A percentile compares a stretch with the other conserved stretches of the same genome.
Conservation (phyloP, 2,797 vertebrate species). For the Characodon lateralis region DNA sequence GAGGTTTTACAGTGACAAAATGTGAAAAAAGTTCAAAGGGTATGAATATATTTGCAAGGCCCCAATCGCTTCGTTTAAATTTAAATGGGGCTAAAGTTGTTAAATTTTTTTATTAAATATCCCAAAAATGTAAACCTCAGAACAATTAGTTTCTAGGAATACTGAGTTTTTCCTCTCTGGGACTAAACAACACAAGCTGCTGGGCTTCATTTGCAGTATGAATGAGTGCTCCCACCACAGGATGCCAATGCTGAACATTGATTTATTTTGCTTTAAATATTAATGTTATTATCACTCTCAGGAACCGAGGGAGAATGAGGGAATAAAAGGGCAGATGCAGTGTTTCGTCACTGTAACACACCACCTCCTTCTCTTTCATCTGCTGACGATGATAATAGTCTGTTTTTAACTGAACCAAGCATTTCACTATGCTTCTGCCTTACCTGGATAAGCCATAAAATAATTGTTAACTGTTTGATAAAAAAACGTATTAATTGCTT, state of each 20-base stretch:
- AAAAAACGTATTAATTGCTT: constrained; percentile 49
- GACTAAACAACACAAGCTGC: constrained; percentile 71
- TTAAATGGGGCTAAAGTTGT: too few species aligned
- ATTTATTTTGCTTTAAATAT: constrained; percentile 67
- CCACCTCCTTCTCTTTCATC: constrained; percentile 28
- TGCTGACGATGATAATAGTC: constrained; percentile 62
- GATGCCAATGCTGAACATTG: constrained; percentile 62
- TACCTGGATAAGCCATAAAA: constrained; percentile 71
- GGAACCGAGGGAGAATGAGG: constrained; percentile 42
- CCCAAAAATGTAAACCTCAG: not conserved
- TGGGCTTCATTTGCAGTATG: constrained; percentile 53
- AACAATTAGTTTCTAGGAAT: not conserved
- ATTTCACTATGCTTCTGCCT: constrained; percentile 68
- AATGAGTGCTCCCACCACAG: constrained; percentile 52
- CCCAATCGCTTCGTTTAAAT: too few species aligned
- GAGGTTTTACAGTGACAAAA: too few species aligned
- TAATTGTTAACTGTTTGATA: constrained; percentile 65
- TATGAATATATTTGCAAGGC: too few species aligned
- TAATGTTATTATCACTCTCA: constrained; percentile 68
- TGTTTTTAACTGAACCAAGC: constrained; percentile 40
- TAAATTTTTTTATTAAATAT: not conserved
- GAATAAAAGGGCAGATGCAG: not conserved
- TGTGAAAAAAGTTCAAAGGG: too few species aligned
- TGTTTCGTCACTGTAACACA: not conserved
- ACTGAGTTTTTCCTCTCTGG: constrained; percentile 45